These are phyloP conservation scores for Aromia moschata DNA, from an alignment of 2,888 invertebrate species.

Conservation along the genomic window DNA sequence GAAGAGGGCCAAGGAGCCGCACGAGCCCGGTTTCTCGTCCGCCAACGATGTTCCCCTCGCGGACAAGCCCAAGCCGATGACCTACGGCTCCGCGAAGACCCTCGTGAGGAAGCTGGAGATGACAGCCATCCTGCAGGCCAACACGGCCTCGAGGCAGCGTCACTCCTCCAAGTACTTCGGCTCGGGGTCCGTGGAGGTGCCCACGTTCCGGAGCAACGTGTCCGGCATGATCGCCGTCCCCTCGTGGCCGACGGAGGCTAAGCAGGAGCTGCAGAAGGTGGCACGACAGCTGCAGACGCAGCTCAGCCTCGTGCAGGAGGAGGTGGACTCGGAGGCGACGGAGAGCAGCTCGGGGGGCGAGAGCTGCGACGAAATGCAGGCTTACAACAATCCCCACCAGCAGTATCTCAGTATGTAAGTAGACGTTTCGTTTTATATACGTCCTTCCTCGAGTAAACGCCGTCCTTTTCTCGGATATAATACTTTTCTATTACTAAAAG, in stretches of 20 bases:
- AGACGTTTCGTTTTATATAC: no score
- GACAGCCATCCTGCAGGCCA: constrained; percentile 61
- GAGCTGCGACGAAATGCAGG: constrained; percentile 88
- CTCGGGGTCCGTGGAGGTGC: constrained; percentile 61
- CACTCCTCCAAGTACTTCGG: constrained; percentile 65
- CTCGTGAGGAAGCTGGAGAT: constrained; percentile 68
- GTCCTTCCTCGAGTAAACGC: no score
- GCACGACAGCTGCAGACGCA: constrained; percentile 79
- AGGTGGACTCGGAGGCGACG: constrained; percentile 92
- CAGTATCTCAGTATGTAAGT: constrained; percentile 84
- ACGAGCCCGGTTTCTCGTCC: constrained; percentile 23
- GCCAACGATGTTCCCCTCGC: constrained; percentile 25
- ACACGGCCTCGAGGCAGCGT: constrained; percentile 56
- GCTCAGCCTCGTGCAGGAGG: constrained; percentile 76
- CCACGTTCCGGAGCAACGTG: constrained; percentile 49
- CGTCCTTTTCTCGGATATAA: no score
- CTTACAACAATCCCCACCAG: constrained; percentile 80
- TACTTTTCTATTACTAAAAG: no score
- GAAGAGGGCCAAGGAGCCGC: constrained; percentile 51
- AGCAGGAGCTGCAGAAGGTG: constrained; percentile 73
- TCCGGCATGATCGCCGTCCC: constrained; percentile 60
- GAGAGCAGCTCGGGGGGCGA: constrained; percentile 94
- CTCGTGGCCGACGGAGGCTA: constrained; percentile 61
- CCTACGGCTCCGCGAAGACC: constrained; percentile 67
- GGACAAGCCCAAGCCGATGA: constrained; percentile 61